Conservation (phyloP, 2,113 vertebrate species). For the Danio rerio region GRCz12tu NC_133180.1:78108501-78109000, state of each 20-base stretch:
- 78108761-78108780: too few species aligned
- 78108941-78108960: conserved; percentile 87
- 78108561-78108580: neutral
- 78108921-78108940: conserved; percentile 76
- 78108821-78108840: too few species aligned
- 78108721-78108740: conserved; percentile 89
- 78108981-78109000: conserved; percentile 80
- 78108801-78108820: too few species aligned
- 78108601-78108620: neutral
- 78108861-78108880: too few species aligned
- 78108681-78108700: conserved; percentile 88
- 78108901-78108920: neutral
- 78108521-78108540: conserved; percentile 87
- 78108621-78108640: too few species aligned
- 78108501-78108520: conserved; percentile 52
- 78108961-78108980: conserved; percentile 75
- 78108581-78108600: neutral
- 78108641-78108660: neutral
- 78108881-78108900: too few species aligned
- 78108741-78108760: conserved; percentile 72
- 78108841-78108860: too few species aligned
- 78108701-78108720: conserved; percentile 87
- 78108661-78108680: conserved; percentile 83
- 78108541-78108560: neutral
- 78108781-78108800: too few species aligned